Base-by-base conservation (phyloP, 2,113 vertebrate genomes). In the Falcunculus frontatus region DNA sequence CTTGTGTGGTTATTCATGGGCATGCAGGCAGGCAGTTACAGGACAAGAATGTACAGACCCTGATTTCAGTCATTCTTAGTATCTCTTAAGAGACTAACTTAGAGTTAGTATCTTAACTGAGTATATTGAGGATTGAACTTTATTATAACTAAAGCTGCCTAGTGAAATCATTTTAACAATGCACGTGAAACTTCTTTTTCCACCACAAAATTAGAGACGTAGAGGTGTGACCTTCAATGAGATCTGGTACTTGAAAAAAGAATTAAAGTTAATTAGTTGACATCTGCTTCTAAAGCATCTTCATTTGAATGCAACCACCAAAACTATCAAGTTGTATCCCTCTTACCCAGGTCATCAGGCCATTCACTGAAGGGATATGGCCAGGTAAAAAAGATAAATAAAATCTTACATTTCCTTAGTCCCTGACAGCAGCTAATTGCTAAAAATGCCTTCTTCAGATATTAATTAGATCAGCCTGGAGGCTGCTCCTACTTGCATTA, bases 401-500 rank as follows among this genome's bases (percentile, higher is more conserved):
- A 84, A 67, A 57, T 87, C 29, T 82, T 37, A 14, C 5, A 25
- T 81, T 87, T 89, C 46, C 16, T 81, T 84, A 32, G 49, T 60
- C 49, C 16, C n/a, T 80, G 56, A 74, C 52, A 93, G 14, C 30
- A 73, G 30, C 35, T 96, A 80, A 63, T 80, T 84, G 84, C 84
- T 94, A 55, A 65, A 94, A 74, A 67, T 73, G 32, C 56, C 44
- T 84, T 90, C 80, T 90, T 95, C 35, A 26, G 86, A 35, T 90
- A 78, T 74, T 86, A 95, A 91, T 91, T 87, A 88, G 67, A 93
- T 87, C 47, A 83, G 27, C 90, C 93, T 85, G 50, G 52, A 90
- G 75, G 72, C 82, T 95, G 42, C 77, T 92, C 16, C 68, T 90
- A 13, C 90, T 94, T 92, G 52, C 44, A 59, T 83, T 93, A 80